Base-by-base conservation (phyloP, 2,888 invertebrate species). In the Cataglyphis albicans region DNA sequence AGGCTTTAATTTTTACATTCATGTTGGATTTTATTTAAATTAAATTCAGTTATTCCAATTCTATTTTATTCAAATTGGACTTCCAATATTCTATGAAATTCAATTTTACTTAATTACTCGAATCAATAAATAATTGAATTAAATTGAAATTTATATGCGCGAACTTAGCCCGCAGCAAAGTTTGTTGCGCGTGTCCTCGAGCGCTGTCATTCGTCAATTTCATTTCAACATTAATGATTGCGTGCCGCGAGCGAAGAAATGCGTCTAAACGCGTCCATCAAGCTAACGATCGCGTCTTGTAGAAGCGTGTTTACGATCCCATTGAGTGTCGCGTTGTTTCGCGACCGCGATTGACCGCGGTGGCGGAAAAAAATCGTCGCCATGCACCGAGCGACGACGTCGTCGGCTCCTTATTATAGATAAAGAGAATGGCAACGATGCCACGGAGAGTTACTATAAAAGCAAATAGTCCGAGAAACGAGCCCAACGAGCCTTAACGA, bases 401-500 rank as follows among this genome's bases (percentile, higher is more conserved):
- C n/a, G 35, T 32, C 21, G 41, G 29, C 5, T 76, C 44, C 61
- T 67, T 64, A 81, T 67, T 64, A 81, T 64, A 81, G n/a, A 52
- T 68, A 80, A 84, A 82, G 59, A 55, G 70, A 64, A 82, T 55
- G 41, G 15, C 48, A 52, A 44, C 73, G 83, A 86, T 83, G 82
- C 72, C 68, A 74, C 12, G 41, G 7, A 44, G 74, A 83, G 86
- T 52, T 52, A n/a, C 89, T 88, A 91, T 92, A 90, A 92, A 92
- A 88, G 90, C 91, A 88, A 92, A 92, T 89, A 90, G 87, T 87
- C 74, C 84, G 82, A 52, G 52, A 89, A 90, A 92, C 87, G 90
- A 91, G 88, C 90, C 88, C 92, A 92, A 92, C 88, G 85, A 92
- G 89, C 84, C 84, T 89, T 91, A 92, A 92, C 89, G 87, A 90